Conservation (phyloP, 2,888 invertebrate genomes). For the Erebia aethiops region DNA sequence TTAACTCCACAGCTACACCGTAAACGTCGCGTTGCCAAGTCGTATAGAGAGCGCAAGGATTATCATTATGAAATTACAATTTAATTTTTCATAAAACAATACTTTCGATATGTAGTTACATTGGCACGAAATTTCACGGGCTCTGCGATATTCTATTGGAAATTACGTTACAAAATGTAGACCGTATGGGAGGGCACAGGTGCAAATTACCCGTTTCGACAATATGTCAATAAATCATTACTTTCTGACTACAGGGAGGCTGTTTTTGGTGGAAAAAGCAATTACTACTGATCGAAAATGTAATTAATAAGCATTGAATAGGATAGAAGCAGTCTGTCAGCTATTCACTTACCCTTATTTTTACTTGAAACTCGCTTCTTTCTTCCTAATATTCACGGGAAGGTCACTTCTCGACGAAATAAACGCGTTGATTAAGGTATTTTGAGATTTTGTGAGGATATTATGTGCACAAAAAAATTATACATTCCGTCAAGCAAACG, state of each 20-base stretch:
- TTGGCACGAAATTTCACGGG: slow-evolving; percentile 12
- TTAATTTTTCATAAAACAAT: slow-evolving; percentile 50
- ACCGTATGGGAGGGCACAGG: slow-evolving; percentile 58
- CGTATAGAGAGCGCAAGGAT: slow-evolving; percentile 61
- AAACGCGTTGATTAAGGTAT: slow-evolving; percentile 73
- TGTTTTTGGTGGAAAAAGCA: slow-evolving; percentile 52
- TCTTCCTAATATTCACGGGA: slow-evolving; percentile 72
- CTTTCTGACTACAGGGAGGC: slow-evolving; percentile 42
- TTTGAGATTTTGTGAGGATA: slow-evolving; percentile 78
- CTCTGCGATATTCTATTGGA: slow-evolving; percentile 42
- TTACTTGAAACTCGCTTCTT: slow-evolving; percentile 67
- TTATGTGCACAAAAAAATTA: slow-evolving; percentile 79
- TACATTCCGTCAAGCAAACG: slow-evolving; percentile 77
- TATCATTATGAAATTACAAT: slow-evolving; percentile 71
- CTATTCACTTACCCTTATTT: slow-evolving; percentile 77
- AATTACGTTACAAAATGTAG: slow-evolving; percentile 42
- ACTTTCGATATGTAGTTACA: slow-evolving; percentile 25
- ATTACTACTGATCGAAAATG: slow-evolving; percentile 55
- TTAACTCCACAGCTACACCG: slow-evolving; percentile 50
- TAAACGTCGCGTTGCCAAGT: slow-evolving; percentile 71
- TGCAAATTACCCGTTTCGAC: slow-evolving; percentile 48
- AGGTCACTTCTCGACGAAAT: slow-evolving; percentile 69
- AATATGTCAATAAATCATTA: slow-evolving; percentile 54
- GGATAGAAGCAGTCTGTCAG: slow-evolving; percentile 80
- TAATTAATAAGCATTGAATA: slow-evolving; percentile 64